A percentile compares a stretch with the other conserved stretches of the same genome.
phyloP scores from a whole-genome alignment of 1,140 invertebrate species.

The Eulimnadia texana region DNA sequence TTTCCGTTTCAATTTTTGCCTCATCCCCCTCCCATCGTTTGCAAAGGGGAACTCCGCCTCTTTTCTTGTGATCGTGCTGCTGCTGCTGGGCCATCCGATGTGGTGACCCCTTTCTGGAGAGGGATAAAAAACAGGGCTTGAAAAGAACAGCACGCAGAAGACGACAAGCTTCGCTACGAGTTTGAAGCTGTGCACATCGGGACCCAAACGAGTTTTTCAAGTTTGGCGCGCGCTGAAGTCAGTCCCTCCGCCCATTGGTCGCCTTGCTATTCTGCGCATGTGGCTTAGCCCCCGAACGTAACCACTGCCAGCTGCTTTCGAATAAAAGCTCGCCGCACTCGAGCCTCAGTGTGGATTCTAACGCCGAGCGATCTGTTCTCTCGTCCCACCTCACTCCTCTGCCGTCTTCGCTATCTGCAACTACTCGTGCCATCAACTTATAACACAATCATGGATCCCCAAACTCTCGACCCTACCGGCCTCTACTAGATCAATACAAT shows the following conservation, averaged over 20 bases:
- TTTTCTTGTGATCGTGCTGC: not conserved
- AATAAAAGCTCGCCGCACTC: not conserved
- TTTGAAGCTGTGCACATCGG: not conserved
- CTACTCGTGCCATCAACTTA: not conserved
- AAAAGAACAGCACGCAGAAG: not conserved
- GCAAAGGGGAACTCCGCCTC: not conserved
- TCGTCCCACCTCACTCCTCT: not conserved
- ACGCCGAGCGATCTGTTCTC: not conserved
- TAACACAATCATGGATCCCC: constrained; percentile 7
- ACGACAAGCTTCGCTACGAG: not conserved
- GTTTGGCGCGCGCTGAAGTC: not conserved
- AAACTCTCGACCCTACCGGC: constrained; percentile 12
- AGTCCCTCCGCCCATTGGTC: not conserved
- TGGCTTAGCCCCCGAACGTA: not conserved
- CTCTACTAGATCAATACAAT: constrained; percentile 1
- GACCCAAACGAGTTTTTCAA: not conserved
- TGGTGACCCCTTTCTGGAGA: not conserved
- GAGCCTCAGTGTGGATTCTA: not conserved
- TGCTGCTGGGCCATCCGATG: not conserved
- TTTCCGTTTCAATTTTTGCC: not conserved
- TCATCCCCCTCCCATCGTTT: not conserved
- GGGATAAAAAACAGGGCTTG: not conserved
- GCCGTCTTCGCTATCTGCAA: not conserved
- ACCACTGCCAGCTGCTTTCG: not conserved
- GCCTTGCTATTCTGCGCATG: not conserved